Evolutionary conservation across 2,113 vertebrate species (phyloP).

Genomic region (Prunella fulvescens): DNA sequence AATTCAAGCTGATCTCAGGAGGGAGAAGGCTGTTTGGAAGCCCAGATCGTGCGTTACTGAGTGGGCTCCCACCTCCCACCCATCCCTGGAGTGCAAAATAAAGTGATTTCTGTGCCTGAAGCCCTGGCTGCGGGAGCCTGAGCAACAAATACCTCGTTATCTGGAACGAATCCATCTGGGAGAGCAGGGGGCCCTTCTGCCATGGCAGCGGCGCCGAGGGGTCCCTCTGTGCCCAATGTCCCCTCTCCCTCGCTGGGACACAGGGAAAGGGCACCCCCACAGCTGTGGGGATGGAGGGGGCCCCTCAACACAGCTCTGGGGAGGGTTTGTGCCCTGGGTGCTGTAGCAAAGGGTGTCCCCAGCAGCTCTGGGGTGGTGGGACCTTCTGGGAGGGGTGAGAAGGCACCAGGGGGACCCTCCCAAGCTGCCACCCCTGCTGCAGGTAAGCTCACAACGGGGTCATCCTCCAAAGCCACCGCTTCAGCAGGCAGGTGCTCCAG

Average conservation of each 20-base stretch:
- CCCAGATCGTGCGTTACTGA: not conserved
- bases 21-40: not conserved
- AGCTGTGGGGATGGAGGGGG: not conserved
- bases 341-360: fast-evolving
- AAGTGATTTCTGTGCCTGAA: not conserved
- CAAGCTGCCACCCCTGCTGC: not conserved
- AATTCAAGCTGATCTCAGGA: not conserved
- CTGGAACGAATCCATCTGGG: constrained; percentile 67
- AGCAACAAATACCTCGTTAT: constrained; percentile 76
- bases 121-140: not conserved
- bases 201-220: not conserved
- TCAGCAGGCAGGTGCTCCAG: not conserved
- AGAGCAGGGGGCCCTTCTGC: constrained; percentile 58
- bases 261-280: fast-evolving
- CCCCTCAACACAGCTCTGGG: not conserved
- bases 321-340: not conserved
- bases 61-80: not conserved
- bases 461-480: not conserved
- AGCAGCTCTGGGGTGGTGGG: not conserved
- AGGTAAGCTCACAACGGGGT: fast-evolving
- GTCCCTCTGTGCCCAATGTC: fast-evolving
- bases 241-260: not conserved
- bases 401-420: not conserved
- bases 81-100: not conserved
- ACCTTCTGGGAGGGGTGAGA: not conserved